Conservation (phyloP, 1,140 invertebrate genomes). For the Colletes gigas region DNA sequence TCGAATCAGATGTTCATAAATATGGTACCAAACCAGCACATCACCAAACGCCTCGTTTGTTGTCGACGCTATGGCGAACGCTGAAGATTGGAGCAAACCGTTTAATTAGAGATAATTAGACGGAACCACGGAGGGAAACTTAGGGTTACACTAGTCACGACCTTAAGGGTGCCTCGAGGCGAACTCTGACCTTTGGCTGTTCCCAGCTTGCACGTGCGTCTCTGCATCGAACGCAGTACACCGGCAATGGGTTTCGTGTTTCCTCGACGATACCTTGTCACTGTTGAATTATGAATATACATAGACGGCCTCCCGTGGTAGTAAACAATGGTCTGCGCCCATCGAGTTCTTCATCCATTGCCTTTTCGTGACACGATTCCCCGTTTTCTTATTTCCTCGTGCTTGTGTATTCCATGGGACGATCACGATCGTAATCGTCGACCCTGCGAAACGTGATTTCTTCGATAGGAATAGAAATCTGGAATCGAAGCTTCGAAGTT, state of each 20-base stretch:
- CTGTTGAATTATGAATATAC: background rate
- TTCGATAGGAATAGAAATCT: background rate
- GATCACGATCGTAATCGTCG: background rate
- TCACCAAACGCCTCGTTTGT: background rate
- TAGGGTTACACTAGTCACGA: background rate
- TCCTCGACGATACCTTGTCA: conserved; percentile 14
- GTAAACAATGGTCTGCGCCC: too few relatives aligned
- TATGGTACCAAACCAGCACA: background rate
- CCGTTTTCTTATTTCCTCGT: background rate
- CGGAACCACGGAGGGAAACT: conserved; percentile 9
- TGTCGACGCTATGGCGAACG: background rate
- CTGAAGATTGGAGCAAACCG: conserved; percentile 5
- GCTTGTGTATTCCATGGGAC: background rate
- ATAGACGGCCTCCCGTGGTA: too few relatives aligned
- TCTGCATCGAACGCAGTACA: conserved; percentile 15
- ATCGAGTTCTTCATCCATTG: background rate
- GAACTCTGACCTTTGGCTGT: conserved; percentile 43
- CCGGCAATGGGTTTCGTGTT: background rate
- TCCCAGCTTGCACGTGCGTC: conserved; percentile 9
- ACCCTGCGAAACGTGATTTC: background rate
- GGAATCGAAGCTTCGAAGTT: background rate
- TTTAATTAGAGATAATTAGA: conserved; percentile 54
- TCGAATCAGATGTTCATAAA: conserved; percentile 17
- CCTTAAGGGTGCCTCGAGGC: background rate
- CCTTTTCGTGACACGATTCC: background rate